Evolutionary conservation across 2,797 vertebrate species (phyloP).

Genomic region (Platalea minor): DNA sequence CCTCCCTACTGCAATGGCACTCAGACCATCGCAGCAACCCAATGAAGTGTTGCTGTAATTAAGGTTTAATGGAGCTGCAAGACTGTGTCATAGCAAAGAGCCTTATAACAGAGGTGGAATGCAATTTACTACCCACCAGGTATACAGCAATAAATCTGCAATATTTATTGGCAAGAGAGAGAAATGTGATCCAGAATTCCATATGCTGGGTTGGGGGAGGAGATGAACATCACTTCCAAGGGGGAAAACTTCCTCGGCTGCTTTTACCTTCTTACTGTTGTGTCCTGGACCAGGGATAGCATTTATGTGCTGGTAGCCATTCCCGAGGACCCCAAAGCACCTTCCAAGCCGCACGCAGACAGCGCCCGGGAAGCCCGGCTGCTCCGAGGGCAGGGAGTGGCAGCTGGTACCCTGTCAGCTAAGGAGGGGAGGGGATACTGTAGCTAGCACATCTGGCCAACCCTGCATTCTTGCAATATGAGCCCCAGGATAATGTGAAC

Average conservation of each 20-base stretch:
- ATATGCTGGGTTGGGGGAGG: conserved; percentile 56
- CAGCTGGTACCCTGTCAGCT: conserved; percentile 7
- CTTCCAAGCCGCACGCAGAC: neutral
- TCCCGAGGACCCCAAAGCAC: neutral
- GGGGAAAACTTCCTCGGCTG: neutral
- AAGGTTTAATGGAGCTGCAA: conserved; percentile 76
- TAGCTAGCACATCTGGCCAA: conserved; percentile 58
- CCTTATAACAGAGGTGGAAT: conserved; percentile 72
- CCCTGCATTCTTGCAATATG: conserved; percentile 51
- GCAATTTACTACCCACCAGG: conserved; percentile 75
- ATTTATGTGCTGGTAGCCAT: neutral
- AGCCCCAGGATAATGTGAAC: conserved; percentile 45
- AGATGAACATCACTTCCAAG: conserved; percentile 57
- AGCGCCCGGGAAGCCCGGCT: neutral
- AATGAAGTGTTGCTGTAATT: conserved; percentile 75
- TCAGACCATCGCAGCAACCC: conserved; percentile 41
- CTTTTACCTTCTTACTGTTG: neutral
- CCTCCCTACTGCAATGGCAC: conserved; percentile 52
- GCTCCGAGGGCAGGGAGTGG: neutral
- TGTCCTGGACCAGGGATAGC: neutral
- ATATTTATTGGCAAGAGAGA: conserved; percentile 74
- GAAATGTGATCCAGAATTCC: conserved; percentile 71
- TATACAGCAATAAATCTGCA: conserved; percentile 63
- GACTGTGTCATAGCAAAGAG: conserved; percentile 69
- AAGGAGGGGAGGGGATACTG: neutral